These are phyloP conservation scores for Nyleta sp. DNA, from an alignment of 2,888 invertebrate genomes.

Conservation along the genomic window DNA sequence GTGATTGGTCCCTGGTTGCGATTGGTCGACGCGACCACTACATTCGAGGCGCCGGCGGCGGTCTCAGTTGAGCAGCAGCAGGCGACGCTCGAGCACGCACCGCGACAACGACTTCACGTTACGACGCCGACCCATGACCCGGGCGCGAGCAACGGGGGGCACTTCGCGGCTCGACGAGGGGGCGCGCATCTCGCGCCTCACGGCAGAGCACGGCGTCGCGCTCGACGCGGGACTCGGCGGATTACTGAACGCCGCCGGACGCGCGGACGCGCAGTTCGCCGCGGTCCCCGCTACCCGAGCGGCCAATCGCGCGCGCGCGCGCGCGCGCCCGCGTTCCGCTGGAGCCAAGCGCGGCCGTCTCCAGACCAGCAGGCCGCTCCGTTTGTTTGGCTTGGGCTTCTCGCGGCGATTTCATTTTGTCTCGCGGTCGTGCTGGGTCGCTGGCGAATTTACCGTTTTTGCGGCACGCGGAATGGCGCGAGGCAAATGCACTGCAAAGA, in stretches of 20 bases:
- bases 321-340: constrained; percentile 8
- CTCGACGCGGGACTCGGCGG: constrained; percentile 50
- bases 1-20: constrained; percentile 14
- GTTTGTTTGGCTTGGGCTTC: constrained; percentile 23
- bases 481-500: no score
- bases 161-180: constrained; percentile 7
- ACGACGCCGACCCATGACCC: constrained; percentile 9
- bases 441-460: no score
- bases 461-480: no score
- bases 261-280: neutral
- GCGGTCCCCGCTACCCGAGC: constrained; percentile 18
- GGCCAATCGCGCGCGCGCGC: constrained; percentile 41
- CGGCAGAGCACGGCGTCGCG: constrained; percentile 12
- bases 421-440: no score
- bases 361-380: no score
- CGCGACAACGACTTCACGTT: constrained; percentile 24
- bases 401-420: no score
- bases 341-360: neutral
- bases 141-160: constrained; percentile 13
- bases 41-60: constrained; percentile 20
- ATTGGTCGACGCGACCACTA: constrained; percentile 10
- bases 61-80: constrained; percentile 19
- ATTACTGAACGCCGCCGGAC: constrained; percentile 44
- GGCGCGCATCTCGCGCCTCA: constrained; percentile 15
- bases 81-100: constrained; percentile 24